Percentiles rank a stretch among this genome's conserved stretches.
Evolutionary conservation across 1,140 invertebrate genomes (phyloP).

Genomic region (Lysiphlebus fabarum): DNA sequence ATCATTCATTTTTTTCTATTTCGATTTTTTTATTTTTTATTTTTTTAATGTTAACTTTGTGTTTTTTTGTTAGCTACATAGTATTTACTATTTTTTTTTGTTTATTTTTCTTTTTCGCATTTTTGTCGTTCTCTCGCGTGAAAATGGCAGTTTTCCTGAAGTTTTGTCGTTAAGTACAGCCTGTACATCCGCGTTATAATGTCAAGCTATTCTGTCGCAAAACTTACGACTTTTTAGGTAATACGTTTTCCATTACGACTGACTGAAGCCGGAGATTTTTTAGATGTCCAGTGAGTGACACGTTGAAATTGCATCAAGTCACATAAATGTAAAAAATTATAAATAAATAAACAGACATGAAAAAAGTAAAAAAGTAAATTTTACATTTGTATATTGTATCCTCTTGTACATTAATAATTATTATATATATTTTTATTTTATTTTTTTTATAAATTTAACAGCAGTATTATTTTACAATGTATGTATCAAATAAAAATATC

Average conservation of each 20-base stretch:
- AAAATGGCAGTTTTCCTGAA: constrained; percentile 52
- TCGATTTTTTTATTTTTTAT: neutral
- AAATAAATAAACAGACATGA: constrained; percentile 10
- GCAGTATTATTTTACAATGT: too few relatives aligned
- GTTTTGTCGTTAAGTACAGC: constrained; percentile 54
- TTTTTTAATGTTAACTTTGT: neutral
- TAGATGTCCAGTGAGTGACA: neutral
- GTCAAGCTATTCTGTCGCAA: constrained; percentile 32
- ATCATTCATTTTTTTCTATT: too few relatives aligned
- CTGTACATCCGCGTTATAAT: constrained; percentile 51
- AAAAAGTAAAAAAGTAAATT: too few relatives aligned
- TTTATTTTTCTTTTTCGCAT: constrained; percentile 19
- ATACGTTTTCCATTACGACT: constrained; percentile 48
- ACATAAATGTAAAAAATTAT: constrained; percentile 7
- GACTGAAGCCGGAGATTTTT: constrained; percentile 23
- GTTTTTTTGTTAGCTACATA: neutral
- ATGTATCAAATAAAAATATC: too few relatives aligned
- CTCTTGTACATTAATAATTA: too few relatives aligned
- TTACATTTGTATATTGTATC: too few relatives aligned
- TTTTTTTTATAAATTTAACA: too few relatives aligned
- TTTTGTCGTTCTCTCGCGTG: constrained; percentile 26
- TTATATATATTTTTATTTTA: too few relatives aligned
- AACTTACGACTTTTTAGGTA: constrained; percentile 44
- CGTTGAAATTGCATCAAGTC: neutral
- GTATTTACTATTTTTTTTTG: constrained; percentile 6